A percentile compares a stretch with the other conserved stretches of the same genome.
phyloP scores from a whole-genome alignment of 2,797 vertebrate genomes.

The Hemitrygon akajei region DNA sequence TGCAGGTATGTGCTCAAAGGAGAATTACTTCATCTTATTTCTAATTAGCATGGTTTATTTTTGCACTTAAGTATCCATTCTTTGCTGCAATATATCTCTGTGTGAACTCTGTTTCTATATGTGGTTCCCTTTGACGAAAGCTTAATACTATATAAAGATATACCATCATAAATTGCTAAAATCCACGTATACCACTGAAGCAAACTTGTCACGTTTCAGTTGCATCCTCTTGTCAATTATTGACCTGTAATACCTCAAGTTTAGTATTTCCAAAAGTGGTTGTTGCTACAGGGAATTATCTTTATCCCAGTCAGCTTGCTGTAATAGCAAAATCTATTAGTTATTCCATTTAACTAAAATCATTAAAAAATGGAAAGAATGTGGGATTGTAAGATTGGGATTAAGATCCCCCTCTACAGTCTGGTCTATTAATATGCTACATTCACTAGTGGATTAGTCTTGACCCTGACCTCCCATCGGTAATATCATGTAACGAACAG shows the following conservation, averaged over 20 bases:
- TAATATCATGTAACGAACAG: background rate
- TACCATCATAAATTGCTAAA: background rate
- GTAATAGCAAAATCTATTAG: background rate
- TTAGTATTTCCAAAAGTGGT: background rate
- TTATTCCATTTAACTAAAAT: background rate
- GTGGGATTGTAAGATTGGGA: background rate
- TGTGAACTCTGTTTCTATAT: no score
- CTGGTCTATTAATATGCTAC: background rate
- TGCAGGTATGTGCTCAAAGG: slow-evolving; percentile 64
- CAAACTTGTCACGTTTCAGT: background rate
- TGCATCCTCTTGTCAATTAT: background rate
- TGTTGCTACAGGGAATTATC: background rate
- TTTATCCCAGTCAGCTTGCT: background rate
- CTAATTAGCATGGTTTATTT: background rate
- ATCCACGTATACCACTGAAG: background rate
- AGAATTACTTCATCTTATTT: background rate
- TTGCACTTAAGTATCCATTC: background rate
- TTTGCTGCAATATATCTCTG: background rate
- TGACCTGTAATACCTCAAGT: background rate
- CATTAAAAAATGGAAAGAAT: background rate
- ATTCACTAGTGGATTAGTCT: background rate
- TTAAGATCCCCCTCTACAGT: background rate
- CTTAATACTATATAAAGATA: background rate
- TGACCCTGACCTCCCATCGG: background rate
- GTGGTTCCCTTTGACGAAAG: background rate